Evolutionary conservation across 2,113 vertebrate species (phyloP), one percentile per base, ranked within the genome.

Genomic region (Brachyhypopomus gauderio): DNA sequence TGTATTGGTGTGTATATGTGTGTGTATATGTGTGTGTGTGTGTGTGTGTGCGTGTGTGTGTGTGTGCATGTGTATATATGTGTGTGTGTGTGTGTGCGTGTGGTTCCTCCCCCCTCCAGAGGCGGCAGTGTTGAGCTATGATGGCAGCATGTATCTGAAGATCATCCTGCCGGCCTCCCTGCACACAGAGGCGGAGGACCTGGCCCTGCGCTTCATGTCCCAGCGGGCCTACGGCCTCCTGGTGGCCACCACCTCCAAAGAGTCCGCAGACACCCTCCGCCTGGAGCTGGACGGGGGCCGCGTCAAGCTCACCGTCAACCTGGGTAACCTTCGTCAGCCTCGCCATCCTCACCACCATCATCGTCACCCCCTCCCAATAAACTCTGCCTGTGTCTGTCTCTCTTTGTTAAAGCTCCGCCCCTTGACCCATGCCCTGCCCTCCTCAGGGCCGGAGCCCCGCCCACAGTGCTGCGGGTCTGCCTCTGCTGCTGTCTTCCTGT

Each of bases 71-170:
- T 19, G 6, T 38, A 9, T 56, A 14, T 22, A 8, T 30, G 9
- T 6, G 55, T 14, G 0, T 71, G 1, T 75, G 66, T 70, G 34
- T 80, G 72, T 58, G 11, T 60, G 38, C 0, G 7, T 27, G 1
- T 67, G 34, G 6, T 20, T 23, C 30, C 38, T 34, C 12, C 8
- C 8, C 4, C 1, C 4, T 74, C 23, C 84, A 98, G 96, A 98
- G 93, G 96, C 96, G 9, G 95, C 96, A 0, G 96, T 98, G 89
- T 90, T 98, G 83, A 98, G 97, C 88, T 98, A 98, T 0, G 97
- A 98, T 0, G 97, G 97, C 86, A 97, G 96, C 92, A 97, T 96
- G 95, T 98, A 97, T 89, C 93, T 98, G 91, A 98, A 98, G 92
- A 93, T 98, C 90, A 93, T 95, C 91, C 92, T 98, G 89, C 96